Conservation (phyloP, 2,797 vertebrate genomes). For the Hozukius guyotensis region DNA sequence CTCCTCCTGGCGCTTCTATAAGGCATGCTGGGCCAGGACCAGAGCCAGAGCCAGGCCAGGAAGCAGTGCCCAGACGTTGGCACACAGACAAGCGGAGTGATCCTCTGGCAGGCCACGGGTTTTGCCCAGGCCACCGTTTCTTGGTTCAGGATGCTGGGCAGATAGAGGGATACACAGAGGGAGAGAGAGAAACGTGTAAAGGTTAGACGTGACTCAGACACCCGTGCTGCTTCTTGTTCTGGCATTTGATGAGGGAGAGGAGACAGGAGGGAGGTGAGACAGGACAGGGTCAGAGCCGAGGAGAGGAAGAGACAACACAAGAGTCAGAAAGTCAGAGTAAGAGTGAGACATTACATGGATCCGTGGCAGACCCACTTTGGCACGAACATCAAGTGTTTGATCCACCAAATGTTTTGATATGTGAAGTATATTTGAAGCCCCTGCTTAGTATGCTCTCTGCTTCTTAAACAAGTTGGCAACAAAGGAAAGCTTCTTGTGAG, state of each 20-base stretch:
- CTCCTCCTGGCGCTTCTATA: constrained; percentile 76
- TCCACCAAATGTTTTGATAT: constrained; percentile 67
- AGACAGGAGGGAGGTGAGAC: constrained; percentile 23
- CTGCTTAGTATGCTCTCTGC: constrained; percentile 55
- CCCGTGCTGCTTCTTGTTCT: constrained; percentile 49
- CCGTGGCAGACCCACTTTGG: constrained; percentile 40
- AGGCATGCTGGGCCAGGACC: constrained; percentile 76
- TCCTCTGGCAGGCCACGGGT: constrained; percentile 61
- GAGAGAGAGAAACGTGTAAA: constrained; percentile 60
- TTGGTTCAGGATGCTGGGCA: constrained; percentile 67
- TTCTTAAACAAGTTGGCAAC: constrained; percentile 75
- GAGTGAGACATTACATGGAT: constrained; percentile 35
- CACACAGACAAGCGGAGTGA: constrained; percentile 65
- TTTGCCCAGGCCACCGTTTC: constrained; percentile 48
- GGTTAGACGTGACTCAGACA: constrained; percentile 76
- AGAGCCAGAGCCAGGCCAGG: constrained; percentile 71
- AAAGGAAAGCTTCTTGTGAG: constrained; percentile 60
- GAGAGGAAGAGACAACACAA: constrained; percentile 2
- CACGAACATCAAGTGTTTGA: constrained; percentile 50
- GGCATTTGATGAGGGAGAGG: constrained; percentile 59
- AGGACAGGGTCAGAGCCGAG: constrained; percentile 37
- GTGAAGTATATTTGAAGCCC: constrained; percentile 59
- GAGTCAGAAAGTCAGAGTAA: constrained; percentile 39
- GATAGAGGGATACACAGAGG: constrained; percentile 58
- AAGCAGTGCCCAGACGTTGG: constrained; percentile 76